A percentile compares a stretch with the other conserved stretches of the same genome.
Evolutionary conservation across 2,888 invertebrate species (phyloP).

Genomic region (Xestoiulus laeticollis): DNA sequence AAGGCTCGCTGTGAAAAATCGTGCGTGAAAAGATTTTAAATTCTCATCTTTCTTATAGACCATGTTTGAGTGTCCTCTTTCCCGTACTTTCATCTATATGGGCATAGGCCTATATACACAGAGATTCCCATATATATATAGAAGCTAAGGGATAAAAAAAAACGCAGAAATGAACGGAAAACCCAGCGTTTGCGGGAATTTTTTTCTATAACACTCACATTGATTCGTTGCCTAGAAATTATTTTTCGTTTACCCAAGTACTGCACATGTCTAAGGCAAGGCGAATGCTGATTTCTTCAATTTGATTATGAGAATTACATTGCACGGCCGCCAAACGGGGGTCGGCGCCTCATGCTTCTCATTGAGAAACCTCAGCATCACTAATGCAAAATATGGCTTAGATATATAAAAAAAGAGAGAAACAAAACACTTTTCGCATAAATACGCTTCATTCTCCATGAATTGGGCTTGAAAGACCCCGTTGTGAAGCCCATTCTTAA

Average conservation of each 20-base stretch:
- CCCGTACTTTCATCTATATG: neutral
- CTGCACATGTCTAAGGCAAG: constrained; percentile 47
- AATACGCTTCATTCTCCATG: constrained; percentile 33
- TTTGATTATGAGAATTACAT: constrained; percentile 47
- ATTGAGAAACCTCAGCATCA: neutral
- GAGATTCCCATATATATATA: neutral
- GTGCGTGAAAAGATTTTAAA: constrained; percentile 50
- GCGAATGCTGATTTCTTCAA: constrained; percentile 50
- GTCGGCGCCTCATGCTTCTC: constrained; percentile 35
- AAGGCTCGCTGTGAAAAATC: constrained; percentile 47
- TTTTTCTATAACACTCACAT: constrained; percentile 39
- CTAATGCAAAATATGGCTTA: constrained; percentile 15
- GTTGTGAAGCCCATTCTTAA: neutral
- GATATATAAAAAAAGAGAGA: constrained; percentile 10
- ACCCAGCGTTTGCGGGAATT: constrained; percentile 28
- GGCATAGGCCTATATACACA: constrained; percentile 28
- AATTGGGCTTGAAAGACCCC: neutral
- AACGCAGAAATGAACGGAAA: constrained; percentile 2
- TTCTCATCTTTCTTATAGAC: constrained; percentile 47
- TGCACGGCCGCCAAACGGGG: constrained; percentile 42
- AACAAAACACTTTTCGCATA: constrained; percentile 35
- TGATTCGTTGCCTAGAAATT: constrained; percentile 49
- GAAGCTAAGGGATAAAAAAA: neutral
- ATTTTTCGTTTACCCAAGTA: constrained; percentile 50
- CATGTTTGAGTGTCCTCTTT: constrained; percentile 48